A percentile compares a stretch with the other conserved stretches of the same genome.
These are phyloP conservation scores for Diphyllodes magnificus DNA, from an alignment of 2,113 vertebrate species.

Conservation along the genomic window DNA sequence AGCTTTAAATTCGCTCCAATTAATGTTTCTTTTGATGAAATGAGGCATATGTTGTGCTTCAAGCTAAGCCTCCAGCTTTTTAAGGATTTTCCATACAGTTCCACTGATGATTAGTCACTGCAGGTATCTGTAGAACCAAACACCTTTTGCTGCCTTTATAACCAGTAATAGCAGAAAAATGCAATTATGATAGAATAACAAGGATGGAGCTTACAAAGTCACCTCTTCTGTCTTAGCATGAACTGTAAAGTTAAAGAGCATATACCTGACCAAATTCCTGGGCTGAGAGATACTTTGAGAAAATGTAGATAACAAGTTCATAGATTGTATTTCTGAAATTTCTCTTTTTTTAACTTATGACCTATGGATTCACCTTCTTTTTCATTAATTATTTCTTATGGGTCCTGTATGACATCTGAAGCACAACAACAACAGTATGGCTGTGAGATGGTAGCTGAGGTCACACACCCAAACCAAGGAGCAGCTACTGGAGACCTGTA, in stretches of 20 bases:
- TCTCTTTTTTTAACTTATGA: neutral
- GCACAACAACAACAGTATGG: neutral
- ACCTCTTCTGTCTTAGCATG: neutral
- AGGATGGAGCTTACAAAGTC: neutral
- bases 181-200: neutral
- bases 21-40: constrained; percentile 10
- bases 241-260: neutral
- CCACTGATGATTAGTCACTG: neutral
- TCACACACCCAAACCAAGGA: neutral
- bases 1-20: neutral
- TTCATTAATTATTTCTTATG: neutral
- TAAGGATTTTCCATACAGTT: neutral
- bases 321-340: neutral
- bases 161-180: neutral
- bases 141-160: neutral
- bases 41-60: neutral
- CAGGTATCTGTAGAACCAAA: neutral
- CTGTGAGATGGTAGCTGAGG: neutral
- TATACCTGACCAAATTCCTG: neutral
- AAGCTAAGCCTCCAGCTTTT: neutral
- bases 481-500: neutral
- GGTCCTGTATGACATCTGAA: neutral
- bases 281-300: neutral
- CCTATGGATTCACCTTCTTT: neutral
- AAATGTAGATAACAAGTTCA: neutral